phyloP scores from a whole-genome alignment of 2,797 vertebrate genomes.

The Rhabdomys pumilio region DNA sequence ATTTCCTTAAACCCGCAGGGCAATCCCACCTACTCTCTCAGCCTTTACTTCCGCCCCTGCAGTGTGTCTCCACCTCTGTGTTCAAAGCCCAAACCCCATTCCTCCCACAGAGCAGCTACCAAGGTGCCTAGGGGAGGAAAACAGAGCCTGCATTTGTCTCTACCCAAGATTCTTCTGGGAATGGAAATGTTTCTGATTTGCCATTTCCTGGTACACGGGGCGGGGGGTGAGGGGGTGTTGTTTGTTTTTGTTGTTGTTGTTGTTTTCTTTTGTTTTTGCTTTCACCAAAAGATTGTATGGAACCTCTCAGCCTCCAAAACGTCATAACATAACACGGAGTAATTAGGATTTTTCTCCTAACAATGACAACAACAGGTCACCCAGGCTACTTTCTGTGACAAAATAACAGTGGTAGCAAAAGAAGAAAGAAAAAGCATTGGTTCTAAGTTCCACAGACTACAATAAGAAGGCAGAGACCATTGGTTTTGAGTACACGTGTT shows the following conservation, averaged over 20 bases:
- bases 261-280: slow-evolving; percentile 18
- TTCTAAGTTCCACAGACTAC: slow-evolving; percentile 36
- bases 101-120: neutral
- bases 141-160: neutral
- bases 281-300: slow-evolving; percentile 57
- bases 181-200: slow-evolving; percentile 30
- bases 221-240: too few species aligned
- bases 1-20: neutral
- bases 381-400: slow-evolving; percentile 59
- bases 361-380: slow-evolving; percentile 20
- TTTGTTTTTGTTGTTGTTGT: neutral
- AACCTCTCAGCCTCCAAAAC: slow-evolving; percentile 40
- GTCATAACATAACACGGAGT: slow-evolving; percentile 30
- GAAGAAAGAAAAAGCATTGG: neutral
- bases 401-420: slow-evolving; percentile 14
- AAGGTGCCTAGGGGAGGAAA: neutral
- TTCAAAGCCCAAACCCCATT: neutral
- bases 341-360: slow-evolving; percentile 70
- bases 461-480: slow-evolving; percentile 53
- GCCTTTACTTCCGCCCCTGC: neutral
- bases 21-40: neutral
- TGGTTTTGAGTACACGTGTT: slow-evolving; percentile 42
- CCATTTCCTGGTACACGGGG: slow-evolving; percentile 27
- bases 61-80: neutral
- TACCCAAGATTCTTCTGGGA: slow-evolving; percentile 20